Conservation (phyloP, 2,888 invertebrate genomes). For the Andrena chrysosceles region DNA sequence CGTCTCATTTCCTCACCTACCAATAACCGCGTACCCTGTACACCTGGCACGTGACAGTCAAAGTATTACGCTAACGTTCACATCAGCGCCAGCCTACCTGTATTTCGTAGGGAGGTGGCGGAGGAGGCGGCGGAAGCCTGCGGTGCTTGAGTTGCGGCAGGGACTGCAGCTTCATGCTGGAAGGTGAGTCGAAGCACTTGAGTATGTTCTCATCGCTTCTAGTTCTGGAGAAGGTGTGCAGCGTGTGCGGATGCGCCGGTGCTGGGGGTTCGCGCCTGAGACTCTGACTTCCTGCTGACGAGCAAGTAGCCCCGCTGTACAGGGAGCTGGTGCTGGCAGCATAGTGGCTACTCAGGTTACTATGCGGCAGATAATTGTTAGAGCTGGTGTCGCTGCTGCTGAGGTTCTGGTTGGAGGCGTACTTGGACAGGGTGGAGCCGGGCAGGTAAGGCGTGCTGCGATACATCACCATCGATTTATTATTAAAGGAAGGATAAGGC, state of each 20-base stretch:
- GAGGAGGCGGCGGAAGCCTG: conserved; percentile 87
- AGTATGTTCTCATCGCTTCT: conserved; percentile 94
- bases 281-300: conserved; percentile 84
- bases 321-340: conserved; percentile 85
- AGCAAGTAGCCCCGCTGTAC: conserved; percentile 85
- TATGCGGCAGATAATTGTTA: conserved; percentile 76
- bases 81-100: conserved; percentile 73
- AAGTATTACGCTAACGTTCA: no score
- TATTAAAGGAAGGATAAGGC: conserved; percentile 85
- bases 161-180: conserved; percentile 75
- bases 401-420: conserved; percentile 93
- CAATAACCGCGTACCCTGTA: no score
- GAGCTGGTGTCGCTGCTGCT: conserved; percentile 78
- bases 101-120: conserved; percentile 86
- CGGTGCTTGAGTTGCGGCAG: conserved; percentile 85
- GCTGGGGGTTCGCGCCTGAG: conserved; percentile 82
- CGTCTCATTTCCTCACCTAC: no score
- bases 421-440: conserved; percentile 88
- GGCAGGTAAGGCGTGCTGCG: conserved; percentile 93
- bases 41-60: no score
- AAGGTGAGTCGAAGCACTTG: conserved; percentile 87
- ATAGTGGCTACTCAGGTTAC: conserved; percentile 82
- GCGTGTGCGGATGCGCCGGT: conserved; percentile 78
- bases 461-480: conserved; percentile 91
- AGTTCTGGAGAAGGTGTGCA: conserved; percentile 86